phyloP scores from a whole-genome alignment of 1,140 invertebrate genomes.

The Calephelis nemesis region DNA sequence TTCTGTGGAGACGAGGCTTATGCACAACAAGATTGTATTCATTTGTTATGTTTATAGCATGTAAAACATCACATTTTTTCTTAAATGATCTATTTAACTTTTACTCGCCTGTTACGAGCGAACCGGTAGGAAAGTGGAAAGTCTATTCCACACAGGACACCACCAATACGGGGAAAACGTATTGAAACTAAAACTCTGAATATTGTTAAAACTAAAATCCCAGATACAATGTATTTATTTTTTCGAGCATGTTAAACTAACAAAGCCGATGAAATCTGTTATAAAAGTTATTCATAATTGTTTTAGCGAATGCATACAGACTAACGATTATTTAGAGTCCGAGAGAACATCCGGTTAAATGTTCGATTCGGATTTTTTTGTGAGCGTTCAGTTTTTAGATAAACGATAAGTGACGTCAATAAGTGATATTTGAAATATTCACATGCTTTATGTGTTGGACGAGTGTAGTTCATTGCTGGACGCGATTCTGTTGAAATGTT shows the following conservation, averaged over 20 bases:
- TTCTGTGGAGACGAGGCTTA: too few relatives aligned
- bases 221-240: not conserved
- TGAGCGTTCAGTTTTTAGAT: constrained; percentile 7
- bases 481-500: constrained; percentile 51
- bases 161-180: too few relatives aligned
- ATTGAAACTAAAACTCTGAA: too few relatives aligned
- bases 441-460: constrained; percentile 23
- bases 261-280: not conserved
- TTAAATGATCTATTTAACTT: too few relatives aligned
- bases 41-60: too few relatives aligned
- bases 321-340: not conserved
- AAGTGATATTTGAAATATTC: constrained; percentile 39
- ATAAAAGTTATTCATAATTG: not conserved
- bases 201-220: not conserved
- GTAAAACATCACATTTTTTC: too few relatives aligned
- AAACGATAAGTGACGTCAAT: constrained; percentile 34
- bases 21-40: too few relatives aligned
- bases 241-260: not conserved
- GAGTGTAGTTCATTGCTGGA: constrained; percentile 25
- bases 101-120: too few relatives aligned
- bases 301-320: constrained; percentile 1
- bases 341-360: not conserved
- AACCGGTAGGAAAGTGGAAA: too few relatives aligned
- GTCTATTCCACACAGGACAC: too few relatives aligned
- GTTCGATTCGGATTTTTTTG: not conserved